These are phyloP conservation scores for Meiosimyza decipiens DNA, from an alignment of 2,888 invertebrate species.

Conservation along the genomic window DNA sequence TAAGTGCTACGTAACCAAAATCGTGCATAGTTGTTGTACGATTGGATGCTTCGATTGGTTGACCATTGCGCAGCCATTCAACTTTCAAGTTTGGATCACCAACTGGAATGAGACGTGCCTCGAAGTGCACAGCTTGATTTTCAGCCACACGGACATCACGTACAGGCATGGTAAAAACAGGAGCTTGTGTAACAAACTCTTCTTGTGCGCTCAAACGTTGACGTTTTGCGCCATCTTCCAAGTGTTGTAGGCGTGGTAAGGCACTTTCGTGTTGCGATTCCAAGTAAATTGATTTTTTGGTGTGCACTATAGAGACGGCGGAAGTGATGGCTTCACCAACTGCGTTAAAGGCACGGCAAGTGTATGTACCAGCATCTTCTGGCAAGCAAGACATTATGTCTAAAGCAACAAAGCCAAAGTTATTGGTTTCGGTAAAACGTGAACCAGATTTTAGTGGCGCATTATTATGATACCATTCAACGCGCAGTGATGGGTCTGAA, in stretches of 20 bases:
- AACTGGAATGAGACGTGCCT: slow-evolving; percentile 92
- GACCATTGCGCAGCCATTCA: slow-evolving; percentile 93
- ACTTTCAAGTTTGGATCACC: slow-evolving; percentile 93
- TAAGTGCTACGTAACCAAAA: slow-evolving; percentile 95
- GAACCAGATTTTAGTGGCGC: slow-evolving; percentile 91
- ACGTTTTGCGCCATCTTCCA: slow-evolving; percentile 83
- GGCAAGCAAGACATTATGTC: slow-evolving; percentile 96
- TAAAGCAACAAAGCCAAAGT: slow-evolving; percentile 96
- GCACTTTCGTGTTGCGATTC: slow-evolving; percentile 92
- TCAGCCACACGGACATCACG: slow-evolving; percentile 87
- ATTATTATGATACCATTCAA: slow-evolving; percentile 96
- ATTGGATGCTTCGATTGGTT: slow-evolving; percentile 91
- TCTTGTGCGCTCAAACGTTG: slow-evolving; percentile 81
- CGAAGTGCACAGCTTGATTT: slow-evolving; percentile 93
- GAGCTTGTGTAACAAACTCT: slow-evolving; percentile 85
- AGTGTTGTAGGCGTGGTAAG: slow-evolving; percentile 80
- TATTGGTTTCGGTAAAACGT: slow-evolving; percentile 94
- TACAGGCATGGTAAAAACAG: slow-evolving; percentile 92
- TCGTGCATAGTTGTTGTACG: slow-evolving; percentile 95
- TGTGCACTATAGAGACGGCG: slow-evolving; percentile 85
- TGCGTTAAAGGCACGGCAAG: slow-evolving; percentile 91
- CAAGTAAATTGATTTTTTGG: slow-evolving; percentile 85
- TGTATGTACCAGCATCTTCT: slow-evolving; percentile 96
- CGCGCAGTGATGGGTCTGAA: slow-evolving; percentile 91
- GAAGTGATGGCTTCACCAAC: slow-evolving; percentile 94